These are phyloP conservation scores for Rallus crepitans DNA, from an alignment of 2,797 vertebrate genomes.

Conservation along the genomic window DNA sequence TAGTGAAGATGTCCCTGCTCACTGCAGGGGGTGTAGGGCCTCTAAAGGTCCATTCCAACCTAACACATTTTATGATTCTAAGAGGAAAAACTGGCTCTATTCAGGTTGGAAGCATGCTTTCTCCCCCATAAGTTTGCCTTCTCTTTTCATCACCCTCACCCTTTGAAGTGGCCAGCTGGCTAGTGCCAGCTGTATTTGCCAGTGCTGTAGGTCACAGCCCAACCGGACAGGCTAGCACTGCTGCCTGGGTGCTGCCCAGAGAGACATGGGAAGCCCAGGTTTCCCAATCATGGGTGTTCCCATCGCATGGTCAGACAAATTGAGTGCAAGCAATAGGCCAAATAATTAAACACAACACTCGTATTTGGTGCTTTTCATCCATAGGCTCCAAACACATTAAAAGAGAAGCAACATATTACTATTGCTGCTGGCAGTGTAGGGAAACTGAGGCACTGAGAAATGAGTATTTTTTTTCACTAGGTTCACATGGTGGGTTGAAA, in stretches of 20 bases:
- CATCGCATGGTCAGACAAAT: neutral
- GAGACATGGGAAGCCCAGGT: neutral
- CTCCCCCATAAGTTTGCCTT: neutral
- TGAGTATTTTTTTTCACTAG: neutral
- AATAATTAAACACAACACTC: neutral
- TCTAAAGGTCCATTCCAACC: too few relatives aligned
- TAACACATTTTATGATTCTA: too few relatives aligned
- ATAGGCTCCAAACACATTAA: neutral
- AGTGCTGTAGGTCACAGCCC: neutral
- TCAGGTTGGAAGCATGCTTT: neutral
- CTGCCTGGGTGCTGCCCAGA: neutral
- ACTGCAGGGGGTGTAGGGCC: too few relatives aligned
- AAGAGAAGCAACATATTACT: neutral
- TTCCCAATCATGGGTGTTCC: neutral
- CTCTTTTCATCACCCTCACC: neutral
- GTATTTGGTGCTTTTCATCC: neutral
- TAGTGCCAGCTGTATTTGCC: neutral
- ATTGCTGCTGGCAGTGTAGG: neutral
- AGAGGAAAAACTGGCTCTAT: neutral
- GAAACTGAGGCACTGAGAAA: constrained; percentile 19
- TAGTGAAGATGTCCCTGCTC: too few relatives aligned
- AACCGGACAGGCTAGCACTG: neutral
- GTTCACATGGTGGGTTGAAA: constrained; percentile 14
- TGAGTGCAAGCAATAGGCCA: neutral
- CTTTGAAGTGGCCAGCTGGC: neutral